A percentile compares a stretch with the other conserved stretches of the same genome.
These are phyloP conservation scores for Pseudomyrmex gracilis DNA, from an alignment of 1,140 invertebrate genomes.

Conservation along the genomic window DNA sequence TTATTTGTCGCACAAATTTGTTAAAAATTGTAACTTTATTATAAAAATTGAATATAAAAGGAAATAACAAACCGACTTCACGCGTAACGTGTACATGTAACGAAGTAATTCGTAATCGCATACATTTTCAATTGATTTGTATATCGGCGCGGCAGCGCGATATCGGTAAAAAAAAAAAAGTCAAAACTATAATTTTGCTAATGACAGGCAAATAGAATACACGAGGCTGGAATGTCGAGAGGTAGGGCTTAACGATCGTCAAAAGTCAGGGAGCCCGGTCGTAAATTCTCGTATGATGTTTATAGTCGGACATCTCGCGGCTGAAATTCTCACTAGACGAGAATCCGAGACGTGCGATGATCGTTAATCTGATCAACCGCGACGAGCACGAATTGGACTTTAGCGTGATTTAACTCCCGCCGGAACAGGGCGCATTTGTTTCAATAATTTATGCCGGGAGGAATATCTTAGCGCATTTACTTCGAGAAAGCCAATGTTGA, in stretches of 20 bases:
- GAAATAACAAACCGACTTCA: no score
- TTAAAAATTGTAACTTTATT: no score
- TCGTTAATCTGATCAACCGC: conserved; percentile 65
- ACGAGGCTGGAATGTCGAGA: conserved; percentile 47
- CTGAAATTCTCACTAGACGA: conserved; percentile 71
- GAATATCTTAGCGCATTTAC: neutral
- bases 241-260: conserved; percentile 63
- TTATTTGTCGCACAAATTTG: neutral
- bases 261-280: conserved; percentile 81
- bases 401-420: conserved; percentile 43
- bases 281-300: conserved; percentile 83
- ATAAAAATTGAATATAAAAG: no score
- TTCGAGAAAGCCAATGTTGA: neutral
- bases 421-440: conserved; percentile 36
- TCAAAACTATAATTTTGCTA: conserved; percentile 70
- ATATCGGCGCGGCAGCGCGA: conserved; percentile 28
- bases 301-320: conserved; percentile 75
- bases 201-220: conserved; percentile 70
- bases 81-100: no score
- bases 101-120: neutral
- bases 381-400: conserved; percentile 27
- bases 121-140: conserved; percentile 1
- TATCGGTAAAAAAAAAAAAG: conserved; percentile 58
- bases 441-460: conserved; percentile 27
- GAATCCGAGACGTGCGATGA: conserved; percentile 36